Conservation (phyloP, 2,888 invertebrate species). For the Halictus ligatus region DNA sequence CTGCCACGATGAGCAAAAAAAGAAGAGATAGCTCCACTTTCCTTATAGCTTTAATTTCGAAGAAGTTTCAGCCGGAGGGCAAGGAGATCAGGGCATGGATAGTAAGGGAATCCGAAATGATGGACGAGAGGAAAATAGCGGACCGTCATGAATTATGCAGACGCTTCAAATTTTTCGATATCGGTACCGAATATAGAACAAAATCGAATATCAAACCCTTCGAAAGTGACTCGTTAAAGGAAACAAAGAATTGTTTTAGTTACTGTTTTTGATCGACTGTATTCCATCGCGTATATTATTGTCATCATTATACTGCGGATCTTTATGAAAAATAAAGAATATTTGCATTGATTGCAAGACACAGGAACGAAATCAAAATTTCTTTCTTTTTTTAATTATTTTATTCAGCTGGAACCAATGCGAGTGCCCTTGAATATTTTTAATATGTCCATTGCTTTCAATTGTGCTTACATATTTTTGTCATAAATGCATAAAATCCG, state of each 20-base stretch:
- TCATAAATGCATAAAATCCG: too few relatives aligned
- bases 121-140: slow-evolving; percentile 46
- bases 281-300: too few relatives aligned
- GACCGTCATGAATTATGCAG: slow-evolving; percentile 62
- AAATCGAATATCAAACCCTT: slow-evolving; percentile 23
- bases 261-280: neutral
- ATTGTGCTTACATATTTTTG: too few relatives aligned
- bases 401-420: too few relatives aligned
- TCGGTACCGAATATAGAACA: slow-evolving; percentile 36
- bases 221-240: neutral
- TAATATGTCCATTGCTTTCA: too few relatives aligned
- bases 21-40: neutral
- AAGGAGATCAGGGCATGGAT: slow-evolving; percentile 5
- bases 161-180: slow-evolving; percentile 39
- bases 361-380: too few relatives aligned
- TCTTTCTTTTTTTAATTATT: too few relatives aligned
- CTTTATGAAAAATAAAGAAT: too few relatives aligned
- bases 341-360: too few relatives aligned
- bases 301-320: too few relatives aligned
- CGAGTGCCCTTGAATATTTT: too few relatives aligned
- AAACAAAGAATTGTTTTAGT: slow-evolving; percentile 18
- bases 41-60: slow-evolving; percentile 10
- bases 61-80: neutral
- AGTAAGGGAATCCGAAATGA: slow-evolving; percentile 45
- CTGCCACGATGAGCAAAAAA: neutral